These are phyloP conservation scores for Boulengeromyrus knoepffleri DNA, from an alignment of 2,113 vertebrate genomes.

Conservation along the genomic window DNA sequence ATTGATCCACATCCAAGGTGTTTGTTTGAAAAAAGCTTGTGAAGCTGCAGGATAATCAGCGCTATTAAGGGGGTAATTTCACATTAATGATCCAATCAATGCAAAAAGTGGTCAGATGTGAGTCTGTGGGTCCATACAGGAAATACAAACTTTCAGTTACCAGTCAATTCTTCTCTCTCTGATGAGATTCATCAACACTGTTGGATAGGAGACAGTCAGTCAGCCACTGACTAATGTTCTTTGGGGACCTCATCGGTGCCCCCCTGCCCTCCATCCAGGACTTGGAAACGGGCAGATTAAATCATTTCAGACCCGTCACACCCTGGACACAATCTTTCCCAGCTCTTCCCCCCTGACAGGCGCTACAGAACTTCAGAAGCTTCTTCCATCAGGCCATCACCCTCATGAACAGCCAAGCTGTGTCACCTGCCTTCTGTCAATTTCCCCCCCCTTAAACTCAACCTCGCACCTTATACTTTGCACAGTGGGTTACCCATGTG, in stretches of 20 bases:
- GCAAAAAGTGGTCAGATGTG: not conserved
- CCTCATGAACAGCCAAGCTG: too few relatives aligned
- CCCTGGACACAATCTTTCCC: too few relatives aligned
- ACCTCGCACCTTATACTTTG: too few relatives aligned
- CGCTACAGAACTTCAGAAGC: too few relatives aligned
- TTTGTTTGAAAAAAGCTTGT: not conserved
- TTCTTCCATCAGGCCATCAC: too few relatives aligned
- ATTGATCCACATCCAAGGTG: not conserved
- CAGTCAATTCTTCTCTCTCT: not conserved
- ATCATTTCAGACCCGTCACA: too few relatives aligned
- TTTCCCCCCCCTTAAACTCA: too few relatives aligned
- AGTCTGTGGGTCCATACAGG: not conserved
- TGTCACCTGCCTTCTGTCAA: too few relatives aligned
- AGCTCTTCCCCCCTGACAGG: too few relatives aligned
- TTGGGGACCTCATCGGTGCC: not conserved
- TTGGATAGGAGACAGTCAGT: not conserved
- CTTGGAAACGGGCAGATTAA: too few relatives aligned
- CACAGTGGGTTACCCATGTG: too few relatives aligned
- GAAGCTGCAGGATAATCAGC: not conserved
- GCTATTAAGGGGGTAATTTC: not conserved
- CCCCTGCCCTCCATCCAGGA: too few relatives aligned
- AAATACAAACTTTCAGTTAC: not conserved
- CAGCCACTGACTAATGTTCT: not conserved
- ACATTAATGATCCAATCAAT: not conserved
- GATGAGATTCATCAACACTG: not conserved